phyloP scores from a whole-genome alignment of 2,797 vertebrate genomes.

The Cygnus olor region DNA sequence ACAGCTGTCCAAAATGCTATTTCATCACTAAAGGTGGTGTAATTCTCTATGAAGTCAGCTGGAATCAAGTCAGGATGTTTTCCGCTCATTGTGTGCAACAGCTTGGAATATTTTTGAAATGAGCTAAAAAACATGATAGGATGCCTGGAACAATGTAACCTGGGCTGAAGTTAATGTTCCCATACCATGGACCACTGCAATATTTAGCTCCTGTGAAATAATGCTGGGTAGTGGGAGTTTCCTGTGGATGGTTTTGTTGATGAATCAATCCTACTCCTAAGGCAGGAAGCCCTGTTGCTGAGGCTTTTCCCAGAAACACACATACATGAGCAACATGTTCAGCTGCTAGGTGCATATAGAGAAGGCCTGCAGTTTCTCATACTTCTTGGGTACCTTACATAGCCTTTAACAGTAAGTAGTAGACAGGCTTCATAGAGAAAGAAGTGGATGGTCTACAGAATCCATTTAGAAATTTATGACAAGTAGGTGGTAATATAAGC shows the following conservation, averaged over 20 bases:
- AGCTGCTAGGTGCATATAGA: not conserved
- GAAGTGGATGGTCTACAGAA: not conserved
- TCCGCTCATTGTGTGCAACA: not conserved
- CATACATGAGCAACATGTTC: not conserved
- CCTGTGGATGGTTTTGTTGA: not conserved
- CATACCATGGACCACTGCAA: not conserved
- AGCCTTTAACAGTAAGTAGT: not conserved
- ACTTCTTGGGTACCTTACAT: not conserved
- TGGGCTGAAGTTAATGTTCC: not conserved
- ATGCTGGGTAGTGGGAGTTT: not conserved
- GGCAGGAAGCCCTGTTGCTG: not conserved
- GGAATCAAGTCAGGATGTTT: not conserved
- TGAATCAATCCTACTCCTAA: not conserved
- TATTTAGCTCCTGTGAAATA: not conserved
- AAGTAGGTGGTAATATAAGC: not conserved
- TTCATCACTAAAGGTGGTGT: not conserved
- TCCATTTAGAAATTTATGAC: not conserved
- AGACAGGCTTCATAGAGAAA: not conserved
- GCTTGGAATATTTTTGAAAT: not conserved
- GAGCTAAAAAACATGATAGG: not conserved
- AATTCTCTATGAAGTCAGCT: not conserved
- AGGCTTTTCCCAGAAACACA: not conserved
- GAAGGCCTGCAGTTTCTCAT: not conserved
- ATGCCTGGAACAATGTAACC: not conserved
- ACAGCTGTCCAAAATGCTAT: not conserved